A percentile compares a stretch with the other conserved stretches of the same genome.
phyloP scores from a whole-genome alignment of 2,888 invertebrate genomes.

The Girardia tigrina region DNA sequence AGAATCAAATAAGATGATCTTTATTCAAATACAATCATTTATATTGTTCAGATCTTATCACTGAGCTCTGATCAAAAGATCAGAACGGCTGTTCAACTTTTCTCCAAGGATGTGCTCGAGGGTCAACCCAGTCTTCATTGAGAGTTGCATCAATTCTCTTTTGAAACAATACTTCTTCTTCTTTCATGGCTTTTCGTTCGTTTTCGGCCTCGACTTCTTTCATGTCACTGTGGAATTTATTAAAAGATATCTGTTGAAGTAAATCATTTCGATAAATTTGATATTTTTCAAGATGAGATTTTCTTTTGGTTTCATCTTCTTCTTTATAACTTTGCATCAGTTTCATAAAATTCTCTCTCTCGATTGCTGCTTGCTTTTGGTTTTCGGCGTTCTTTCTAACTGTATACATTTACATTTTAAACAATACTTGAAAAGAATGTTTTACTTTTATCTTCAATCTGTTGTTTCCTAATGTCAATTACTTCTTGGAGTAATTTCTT shows the following conservation, averaged over 20 bases:
- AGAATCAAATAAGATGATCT: too few relatives aligned
- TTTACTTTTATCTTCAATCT: conserved; percentile 3
- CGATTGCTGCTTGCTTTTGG: conserved; percentile 41
- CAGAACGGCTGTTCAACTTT: too few relatives aligned
- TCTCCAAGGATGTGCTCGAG: conserved; percentile 45
- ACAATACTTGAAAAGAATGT: background rate
- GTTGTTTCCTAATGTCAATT: background rate
- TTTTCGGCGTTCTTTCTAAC: conserved; percentile 42
- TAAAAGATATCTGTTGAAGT: conserved; percentile 45
- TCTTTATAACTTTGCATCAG: conserved; percentile 44
- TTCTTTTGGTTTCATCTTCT: conserved; percentile 41
- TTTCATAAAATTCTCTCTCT: conserved; percentile 41
- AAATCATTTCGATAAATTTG: conserved; percentile 40
- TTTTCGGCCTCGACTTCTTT: conserved; percentile 39
- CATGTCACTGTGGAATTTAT: conserved; percentile 40
- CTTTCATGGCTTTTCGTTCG: conserved; percentile 40
- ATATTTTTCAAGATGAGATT: conserved; percentile 37
- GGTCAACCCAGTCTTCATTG: conserved; percentile 41
- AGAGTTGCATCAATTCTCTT: conserved; percentile 43
- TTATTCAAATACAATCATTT: too few relatives aligned
- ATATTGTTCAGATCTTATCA: too few relatives aligned
- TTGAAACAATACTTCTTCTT: conserved; percentile 44
- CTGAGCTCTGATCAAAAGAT: too few relatives aligned
- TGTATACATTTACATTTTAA: conserved; percentile 38
- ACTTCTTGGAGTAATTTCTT: conserved; percentile 8